These are phyloP conservation scores for Neotoma lepida DNA, from an alignment of 2,113 vertebrate species.

Conservation along the genomic window DNA sequence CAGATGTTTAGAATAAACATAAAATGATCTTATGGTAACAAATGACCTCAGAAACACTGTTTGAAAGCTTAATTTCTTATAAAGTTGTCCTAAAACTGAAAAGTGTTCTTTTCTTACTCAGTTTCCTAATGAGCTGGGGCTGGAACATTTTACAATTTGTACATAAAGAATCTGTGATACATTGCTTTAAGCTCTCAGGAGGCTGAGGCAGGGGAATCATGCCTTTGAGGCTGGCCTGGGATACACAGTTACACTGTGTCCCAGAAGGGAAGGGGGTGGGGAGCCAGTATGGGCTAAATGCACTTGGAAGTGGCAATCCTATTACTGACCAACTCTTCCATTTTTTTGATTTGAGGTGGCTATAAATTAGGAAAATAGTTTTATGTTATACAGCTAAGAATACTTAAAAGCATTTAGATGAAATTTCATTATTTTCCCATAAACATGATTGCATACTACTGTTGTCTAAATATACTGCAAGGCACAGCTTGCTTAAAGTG, in stretches of 20 bases:
- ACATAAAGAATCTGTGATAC: neutral
- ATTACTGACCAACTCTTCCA: neutral
- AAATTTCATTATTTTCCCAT: neutral
- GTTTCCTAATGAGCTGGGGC: neutral
- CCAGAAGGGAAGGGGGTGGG: no score
- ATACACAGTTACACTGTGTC: neutral
- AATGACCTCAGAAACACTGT: neutral
- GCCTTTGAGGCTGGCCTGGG: neutral
- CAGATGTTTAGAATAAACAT: neutral
- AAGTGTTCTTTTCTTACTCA: neutral
- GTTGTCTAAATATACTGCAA: neutral
- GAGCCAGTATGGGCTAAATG: neutral
- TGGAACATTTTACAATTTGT: neutral
- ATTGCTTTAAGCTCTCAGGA: neutral
- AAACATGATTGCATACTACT: neutral
- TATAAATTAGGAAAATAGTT: neutral
- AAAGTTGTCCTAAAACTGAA: neutral
- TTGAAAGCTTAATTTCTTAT: neutral
- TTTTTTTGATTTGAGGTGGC: neutral
- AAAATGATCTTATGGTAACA: neutral
- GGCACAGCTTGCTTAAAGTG: neutral
- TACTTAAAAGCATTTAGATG: neutral
- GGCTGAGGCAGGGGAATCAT: neutral
- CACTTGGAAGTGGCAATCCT: neutral
- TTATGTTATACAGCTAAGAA: neutral